A percentile compares a stretch with the other conserved stretches of the same genome.
These are phyloP conservation scores for Botia kubotai DNA, from an alignment of 2,797 vertebrate genomes.

Conservation along the genomic window DNA sequence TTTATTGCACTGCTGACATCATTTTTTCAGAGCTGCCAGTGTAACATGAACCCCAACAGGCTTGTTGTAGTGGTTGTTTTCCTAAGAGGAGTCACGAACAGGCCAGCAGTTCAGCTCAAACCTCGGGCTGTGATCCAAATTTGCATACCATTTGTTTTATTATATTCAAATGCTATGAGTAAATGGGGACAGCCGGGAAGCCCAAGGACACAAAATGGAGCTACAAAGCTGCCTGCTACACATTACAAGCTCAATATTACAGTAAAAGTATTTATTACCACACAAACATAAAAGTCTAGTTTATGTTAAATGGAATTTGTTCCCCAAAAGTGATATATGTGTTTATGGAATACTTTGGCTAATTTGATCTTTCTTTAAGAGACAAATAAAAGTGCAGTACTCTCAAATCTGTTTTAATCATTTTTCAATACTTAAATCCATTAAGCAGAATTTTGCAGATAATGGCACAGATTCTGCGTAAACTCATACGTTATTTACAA, in stretches of 20 bases:
- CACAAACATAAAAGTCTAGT: neutral
- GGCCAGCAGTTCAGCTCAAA: conserved; percentile 28
- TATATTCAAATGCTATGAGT: conserved; percentile 29
- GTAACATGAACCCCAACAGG: conserved; percentile 1
- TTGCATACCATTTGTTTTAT: conserved; percentile 47
- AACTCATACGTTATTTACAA: neutral
- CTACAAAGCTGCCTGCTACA: neutral
- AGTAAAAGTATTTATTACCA: neutral
- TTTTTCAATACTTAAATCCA: neutral
- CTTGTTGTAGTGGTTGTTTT: conserved; percentile 19
- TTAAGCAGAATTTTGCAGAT: neutral
- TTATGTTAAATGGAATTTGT: too few species aligned
- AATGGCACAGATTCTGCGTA: neutral
- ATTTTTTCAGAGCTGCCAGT: neutral
- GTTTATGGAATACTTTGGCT: neutral
- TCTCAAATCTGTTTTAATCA: neutral
- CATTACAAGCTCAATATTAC: neutral
- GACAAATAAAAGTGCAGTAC: neutral
- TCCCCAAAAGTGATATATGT: too few species aligned
- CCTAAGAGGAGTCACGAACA: conserved; percentile 4
- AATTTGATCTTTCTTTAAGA: neutral
- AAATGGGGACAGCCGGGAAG: conserved; percentile 1
- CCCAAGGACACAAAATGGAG: neutral
- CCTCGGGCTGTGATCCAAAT: conserved; percentile 27
- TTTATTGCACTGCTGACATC: conserved; percentile 1